Percentiles rank a stretch among this genome's conserved stretches.
phyloP scores from a whole-genome alignment of 2,113 vertebrate species.

The Campylorhamphus procurvoides region DNA sequence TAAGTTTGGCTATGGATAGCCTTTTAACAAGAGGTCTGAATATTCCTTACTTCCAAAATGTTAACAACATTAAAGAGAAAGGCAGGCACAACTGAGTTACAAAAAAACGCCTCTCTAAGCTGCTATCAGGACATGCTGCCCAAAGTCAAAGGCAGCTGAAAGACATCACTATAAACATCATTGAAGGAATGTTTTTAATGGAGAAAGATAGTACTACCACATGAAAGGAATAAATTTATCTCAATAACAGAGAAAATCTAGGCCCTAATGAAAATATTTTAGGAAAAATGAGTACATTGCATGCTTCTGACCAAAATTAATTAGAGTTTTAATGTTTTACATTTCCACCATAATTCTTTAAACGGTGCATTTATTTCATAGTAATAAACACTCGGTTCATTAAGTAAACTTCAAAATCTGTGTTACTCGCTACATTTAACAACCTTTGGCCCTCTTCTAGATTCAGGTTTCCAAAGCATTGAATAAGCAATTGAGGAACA shows the following conservation, averaged over 20 bases:
- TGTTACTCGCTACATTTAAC: constrained; percentile 86
- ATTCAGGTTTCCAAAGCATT: constrained; percentile 77
- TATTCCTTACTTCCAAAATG: not conserved
- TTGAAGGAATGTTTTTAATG: not conserved
- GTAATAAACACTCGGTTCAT: constrained; percentile 90
- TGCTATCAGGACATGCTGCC: not conserved
- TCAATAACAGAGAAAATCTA: constrained; percentile 66
- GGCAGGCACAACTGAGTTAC: not conserved
- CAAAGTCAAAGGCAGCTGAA: not conserved
- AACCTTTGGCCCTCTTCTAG: constrained; percentile 77
- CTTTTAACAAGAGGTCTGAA: not conserved
- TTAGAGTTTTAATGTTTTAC: constrained; percentile 78
- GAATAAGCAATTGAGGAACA: constrained; percentile 83
- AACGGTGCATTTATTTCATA: constrained; percentile 80
- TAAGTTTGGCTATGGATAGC: not conserved
- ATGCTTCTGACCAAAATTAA: constrained; percentile 80
- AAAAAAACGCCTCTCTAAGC: not conserved
- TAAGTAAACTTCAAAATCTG: constrained; percentile 84
- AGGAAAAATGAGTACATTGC: constrained; percentile 68
- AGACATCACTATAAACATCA: not conserved
- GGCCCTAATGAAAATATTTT: constrained; percentile 71
- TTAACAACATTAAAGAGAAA: not conserved
- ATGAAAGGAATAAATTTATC: constrained; percentile 54
- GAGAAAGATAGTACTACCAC: constrained; percentile 1
- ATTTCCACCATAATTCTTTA: constrained; percentile 78